Base-by-base conservation (phyloP, 2,888 invertebrate species). In the Eledona agricola region DNA sequence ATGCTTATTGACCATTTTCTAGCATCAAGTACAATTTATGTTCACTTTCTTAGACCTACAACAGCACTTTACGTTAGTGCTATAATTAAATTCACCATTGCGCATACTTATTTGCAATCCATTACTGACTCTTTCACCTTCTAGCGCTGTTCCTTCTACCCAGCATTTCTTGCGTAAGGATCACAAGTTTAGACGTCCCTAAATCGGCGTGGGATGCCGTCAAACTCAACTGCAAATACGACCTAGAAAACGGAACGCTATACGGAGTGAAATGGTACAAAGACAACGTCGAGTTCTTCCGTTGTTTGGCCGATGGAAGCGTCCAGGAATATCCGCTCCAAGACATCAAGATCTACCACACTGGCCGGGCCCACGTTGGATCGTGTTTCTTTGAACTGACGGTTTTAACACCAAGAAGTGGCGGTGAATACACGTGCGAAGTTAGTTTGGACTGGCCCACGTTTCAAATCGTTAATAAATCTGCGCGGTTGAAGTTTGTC, bases 251-350 rank as follows among this genome's bases (percentile, higher is more conserved):
- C 25, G 60, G 62, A 16, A 51, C 51, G 15, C 57, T 74, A 2
- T 73, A 74, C 52, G 72, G 67, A 40, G 73, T 72, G 2, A 74
- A 74, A 55, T 74, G 73, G 73, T 74, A 72, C 60, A 72, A 72
- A 51, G 72, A 74, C 55, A 66, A 58, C n/a, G 43, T 55, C 7
- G 64, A 74, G 47, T 74, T 74, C 55, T 71, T 72, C 43, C 51
- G 69, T 50, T 72, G 72, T 56, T 38, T 58, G 19, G 67, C 69
- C 1, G 58, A 69, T 46, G 73, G 72, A 1, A 56, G 60, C 17
- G 64, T 63, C n/a, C 59, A 67, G 34, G 64, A 64, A 15, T 74
- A 64, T 53, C 55, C 57, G 1, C 56, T 68, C 1, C 65, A 68
- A 2, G 72, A 72, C 4, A 62, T 74, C 10, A 60, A 60, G 34